phyloP scores from a whole-genome alignment of 2,888 invertebrate genomes.

The Agriopis marginaria region DNA sequence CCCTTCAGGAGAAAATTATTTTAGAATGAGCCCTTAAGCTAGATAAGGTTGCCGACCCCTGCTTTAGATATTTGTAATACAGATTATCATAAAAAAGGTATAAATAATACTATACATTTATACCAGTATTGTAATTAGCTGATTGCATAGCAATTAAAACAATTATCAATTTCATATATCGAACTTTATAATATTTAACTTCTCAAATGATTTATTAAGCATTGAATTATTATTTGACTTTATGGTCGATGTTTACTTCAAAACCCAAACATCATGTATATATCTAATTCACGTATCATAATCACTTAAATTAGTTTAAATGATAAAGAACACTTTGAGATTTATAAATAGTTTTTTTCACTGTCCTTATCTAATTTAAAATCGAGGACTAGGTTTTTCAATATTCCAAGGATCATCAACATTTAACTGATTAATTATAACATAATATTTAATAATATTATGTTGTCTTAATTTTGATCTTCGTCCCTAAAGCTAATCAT shows the following conservation, averaged over 20 bases:
- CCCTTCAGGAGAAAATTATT: no score
- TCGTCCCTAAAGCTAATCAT: no score
- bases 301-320: conserved; percentile 35
- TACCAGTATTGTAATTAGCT: no score
- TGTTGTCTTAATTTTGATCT: neutral
- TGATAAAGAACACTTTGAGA: conserved; percentile 52
- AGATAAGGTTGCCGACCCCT: no score
- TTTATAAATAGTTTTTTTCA: conserved; percentile 42
- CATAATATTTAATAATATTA: neutral
- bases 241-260: neutral
- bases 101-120: no score
- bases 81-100: no score
- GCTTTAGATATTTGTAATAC: no score
- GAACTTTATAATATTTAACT: no score
- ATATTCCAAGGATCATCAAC: conserved; percentile 10
- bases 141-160: neutral
- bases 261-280: conserved; percentile 16
- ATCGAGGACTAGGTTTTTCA: conserved; percentile 37
- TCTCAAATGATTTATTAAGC: neutral
- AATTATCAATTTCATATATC: no score
- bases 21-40: no score
- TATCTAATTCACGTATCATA: conserved; percentile 23
- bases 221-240: neutral
- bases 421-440: no score
- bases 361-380: conserved; percentile 54